phyloP scores from a whole-genome alignment of 2,888 invertebrate genomes.

The Cybosia mesomella region DNA sequence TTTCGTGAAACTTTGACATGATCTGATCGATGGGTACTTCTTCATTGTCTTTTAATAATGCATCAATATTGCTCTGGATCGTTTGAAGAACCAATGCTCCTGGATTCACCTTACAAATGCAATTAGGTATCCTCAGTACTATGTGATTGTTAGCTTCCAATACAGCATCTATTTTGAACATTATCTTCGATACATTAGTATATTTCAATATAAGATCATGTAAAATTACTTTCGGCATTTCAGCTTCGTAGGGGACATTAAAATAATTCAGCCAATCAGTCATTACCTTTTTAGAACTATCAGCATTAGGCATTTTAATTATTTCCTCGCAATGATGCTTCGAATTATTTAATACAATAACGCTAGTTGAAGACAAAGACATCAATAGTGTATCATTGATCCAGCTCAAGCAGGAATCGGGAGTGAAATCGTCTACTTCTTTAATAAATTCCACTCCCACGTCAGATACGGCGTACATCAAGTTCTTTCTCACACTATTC shows the following conservation, averaged over 20 bases:
- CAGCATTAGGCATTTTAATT: neutral
- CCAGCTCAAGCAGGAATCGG: slow-evolving; percentile 3
- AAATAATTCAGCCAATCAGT: slow-evolving; percentile 13
- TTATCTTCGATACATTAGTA: slow-evolving; percentile 1
- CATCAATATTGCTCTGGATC: neutral
- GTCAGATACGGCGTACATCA: slow-evolving; percentile 1
- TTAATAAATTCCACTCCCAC: slow-evolving; percentile 4
- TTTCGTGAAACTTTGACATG: neutral
- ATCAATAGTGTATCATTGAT: neutral
- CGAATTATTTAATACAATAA: slow-evolving; percentile 8
- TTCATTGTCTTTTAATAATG: neutral
- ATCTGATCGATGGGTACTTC: neutral
- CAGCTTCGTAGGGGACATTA: slow-evolving; percentile 16
- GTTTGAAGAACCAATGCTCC: slow-evolving; percentile 1
- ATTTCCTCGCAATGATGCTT: slow-evolving; percentile 19
- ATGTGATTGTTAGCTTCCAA: slow-evolving; percentile 7
- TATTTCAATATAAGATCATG: neutral
- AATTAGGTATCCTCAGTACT: slow-evolving; percentile 9
- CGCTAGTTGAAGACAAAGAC: slow-evolving; percentile 6
- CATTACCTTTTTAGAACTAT: neutral
- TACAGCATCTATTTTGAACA: slow-evolving; percentile 4
- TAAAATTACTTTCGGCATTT: slow-evolving; percentile 23
- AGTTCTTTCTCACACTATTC: neutral
- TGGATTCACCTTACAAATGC: slow-evolving; percentile 10
- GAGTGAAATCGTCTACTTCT: neutral